Evolutionary conservation across 2,888 invertebrate species (phyloP).

Genomic region (Lumbricus terrestris): DNA sequence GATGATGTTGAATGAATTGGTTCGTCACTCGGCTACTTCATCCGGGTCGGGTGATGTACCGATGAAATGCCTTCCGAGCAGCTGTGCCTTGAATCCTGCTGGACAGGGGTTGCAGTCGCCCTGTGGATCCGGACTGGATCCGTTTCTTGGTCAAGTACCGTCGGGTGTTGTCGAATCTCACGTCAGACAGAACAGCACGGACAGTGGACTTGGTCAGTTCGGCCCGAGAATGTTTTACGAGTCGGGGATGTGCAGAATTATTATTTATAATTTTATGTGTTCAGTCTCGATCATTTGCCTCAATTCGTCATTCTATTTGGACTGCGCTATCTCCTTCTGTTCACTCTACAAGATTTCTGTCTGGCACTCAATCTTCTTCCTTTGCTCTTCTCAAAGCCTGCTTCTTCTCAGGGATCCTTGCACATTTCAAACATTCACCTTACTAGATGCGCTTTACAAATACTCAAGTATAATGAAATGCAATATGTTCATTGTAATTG

Average conservation of each 20-base stretch:
- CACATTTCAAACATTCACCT: no score
- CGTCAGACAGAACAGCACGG: conserved; percentile 89
- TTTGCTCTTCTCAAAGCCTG: no score
- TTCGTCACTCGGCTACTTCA: conserved; percentile 21
- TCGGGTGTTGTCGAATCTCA: conserved; percentile 61
- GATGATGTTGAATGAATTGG: conserved; percentile 34
- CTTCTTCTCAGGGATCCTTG: no score
- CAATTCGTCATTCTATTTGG: no score
- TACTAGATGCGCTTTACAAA: no score
- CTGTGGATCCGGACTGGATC: conserved; percentile 31
- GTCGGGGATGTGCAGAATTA: neutral
- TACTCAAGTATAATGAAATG: no score
- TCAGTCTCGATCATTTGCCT: no score
- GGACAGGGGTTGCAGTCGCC: conserved; percentile 26
- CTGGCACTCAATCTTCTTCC: no score
- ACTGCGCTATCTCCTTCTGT: no score
- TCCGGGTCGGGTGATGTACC: conserved; percentile 8
- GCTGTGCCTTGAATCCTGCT: conserved; percentile 6
- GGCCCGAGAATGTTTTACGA: neutral
- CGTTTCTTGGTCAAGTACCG: conserved; percentile 35
- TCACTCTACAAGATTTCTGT: no score
- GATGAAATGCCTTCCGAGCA: neutral
- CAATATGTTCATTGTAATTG: neutral
- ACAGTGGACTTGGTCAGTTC: conserved; percentile 80
- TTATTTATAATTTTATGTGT: no score